These are phyloP conservation scores for Cheirogaleus medius DNA, from an alignment of 2,113 vertebrate genomes.

Conservation along the genomic window DNA sequence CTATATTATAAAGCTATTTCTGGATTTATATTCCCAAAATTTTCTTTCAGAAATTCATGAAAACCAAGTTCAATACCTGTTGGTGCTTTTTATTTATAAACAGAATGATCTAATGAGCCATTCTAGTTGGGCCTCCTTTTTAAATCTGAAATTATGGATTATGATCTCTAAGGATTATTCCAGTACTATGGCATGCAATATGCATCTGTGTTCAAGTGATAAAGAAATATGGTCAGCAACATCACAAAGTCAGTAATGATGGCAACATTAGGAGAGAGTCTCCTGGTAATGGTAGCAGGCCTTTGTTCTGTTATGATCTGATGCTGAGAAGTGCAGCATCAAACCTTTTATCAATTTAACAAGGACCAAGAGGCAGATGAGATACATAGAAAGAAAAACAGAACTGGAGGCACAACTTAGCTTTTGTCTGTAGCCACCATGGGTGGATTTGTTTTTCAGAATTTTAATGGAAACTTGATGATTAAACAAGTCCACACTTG, in stretches of 20 bases:
- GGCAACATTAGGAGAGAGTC: no score
- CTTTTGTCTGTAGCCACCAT: not conserved
- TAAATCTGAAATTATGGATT: not conserved
- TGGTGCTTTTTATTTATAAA: not conserved
- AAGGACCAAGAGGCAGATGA: not conserved
- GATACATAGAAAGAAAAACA: not conserved
- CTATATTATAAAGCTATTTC: not conserved
- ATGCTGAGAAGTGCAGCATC: not conserved
- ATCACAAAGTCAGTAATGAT: not conserved
- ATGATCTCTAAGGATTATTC: not conserved
- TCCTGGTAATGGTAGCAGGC: not conserved
- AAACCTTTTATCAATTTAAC: not conserved
- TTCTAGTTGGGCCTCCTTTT: not conserved
- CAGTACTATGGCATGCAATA: fast-evolving
- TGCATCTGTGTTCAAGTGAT: not conserved
- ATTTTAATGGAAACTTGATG: not conserved
- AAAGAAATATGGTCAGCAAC: not conserved
- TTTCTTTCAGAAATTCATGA: not conserved
- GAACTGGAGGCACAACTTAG: not conserved
- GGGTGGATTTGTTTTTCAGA: not conserved
- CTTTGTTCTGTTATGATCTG: not conserved
- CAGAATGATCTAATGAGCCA: not conserved
- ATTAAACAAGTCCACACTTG: not conserved
- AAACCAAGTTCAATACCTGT: not conserved
- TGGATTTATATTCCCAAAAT: not conserved